These are phyloP conservation scores for Macrobrachium rosenbergii DNA, from an alignment of 1,140 invertebrate genomes.

Conservation along the genomic window DNA sequence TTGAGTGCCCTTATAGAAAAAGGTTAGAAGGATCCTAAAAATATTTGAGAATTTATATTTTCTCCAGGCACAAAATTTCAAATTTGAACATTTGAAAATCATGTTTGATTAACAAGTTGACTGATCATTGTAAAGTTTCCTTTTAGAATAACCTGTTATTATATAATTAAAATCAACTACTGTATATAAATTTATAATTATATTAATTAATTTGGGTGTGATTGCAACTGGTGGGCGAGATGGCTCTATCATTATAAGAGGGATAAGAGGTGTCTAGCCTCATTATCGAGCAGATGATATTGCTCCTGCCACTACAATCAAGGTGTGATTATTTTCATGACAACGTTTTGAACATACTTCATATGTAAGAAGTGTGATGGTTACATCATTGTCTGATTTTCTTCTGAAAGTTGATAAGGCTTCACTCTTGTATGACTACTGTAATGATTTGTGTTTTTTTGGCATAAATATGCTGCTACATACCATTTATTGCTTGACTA, in stretches of 20 bases:
- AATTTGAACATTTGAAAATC: too few species aligned
- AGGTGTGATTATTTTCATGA: neutral
- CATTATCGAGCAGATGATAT: slow-evolving; percentile 58
- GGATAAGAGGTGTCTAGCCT: slow-evolving; percentile 75
- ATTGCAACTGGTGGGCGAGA: slow-evolving; percentile 89
- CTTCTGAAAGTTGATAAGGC: neutral
- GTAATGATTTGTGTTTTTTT: too few species aligned
- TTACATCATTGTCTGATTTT: neutral
- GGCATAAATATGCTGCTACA: too few species aligned
- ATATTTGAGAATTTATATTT: too few species aligned
- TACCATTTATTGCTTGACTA: too few species aligned
- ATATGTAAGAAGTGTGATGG: neutral
- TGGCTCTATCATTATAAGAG: slow-evolving; percentile 86
- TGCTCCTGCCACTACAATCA: slow-evolving; percentile 48
- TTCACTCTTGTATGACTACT: neutral
- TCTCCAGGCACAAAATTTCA: too few species aligned
- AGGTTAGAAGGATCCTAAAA: too few species aligned
- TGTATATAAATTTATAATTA: neutral
- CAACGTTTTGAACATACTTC: neutral
- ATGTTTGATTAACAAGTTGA: too few species aligned
- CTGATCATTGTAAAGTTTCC: too few species aligned
- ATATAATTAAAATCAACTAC: neutral
- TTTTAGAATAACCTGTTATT: too few species aligned
- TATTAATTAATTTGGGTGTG: slow-evolving; percentile 73
- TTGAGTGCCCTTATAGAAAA: too few species aligned